Conservation (phyloP, 2,888 invertebrate species). For the Acanthosepion pharaonis region DNA sequence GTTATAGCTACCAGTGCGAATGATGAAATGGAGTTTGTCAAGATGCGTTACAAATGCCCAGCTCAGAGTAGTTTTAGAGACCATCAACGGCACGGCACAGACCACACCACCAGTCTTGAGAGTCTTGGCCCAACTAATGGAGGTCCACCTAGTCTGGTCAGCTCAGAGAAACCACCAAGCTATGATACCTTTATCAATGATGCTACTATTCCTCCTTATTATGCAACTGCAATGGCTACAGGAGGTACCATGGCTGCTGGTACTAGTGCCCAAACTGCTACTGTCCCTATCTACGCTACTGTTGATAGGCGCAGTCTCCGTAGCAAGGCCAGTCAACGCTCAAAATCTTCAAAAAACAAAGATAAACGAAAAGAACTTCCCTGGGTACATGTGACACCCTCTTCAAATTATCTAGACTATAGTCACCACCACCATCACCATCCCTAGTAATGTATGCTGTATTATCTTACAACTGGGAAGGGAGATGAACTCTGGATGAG, state of each 20-base stretch:
- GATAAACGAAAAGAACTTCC: conserved; percentile 64
- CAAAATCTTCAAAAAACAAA: conserved; percentile 56
- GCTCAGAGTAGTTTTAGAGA: conserved; percentile 51
- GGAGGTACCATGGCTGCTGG: conserved; percentile 3
- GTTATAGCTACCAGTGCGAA: conserved; percentile 70
- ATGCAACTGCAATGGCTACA: not conserved
- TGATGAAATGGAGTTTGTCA: conserved; percentile 73
- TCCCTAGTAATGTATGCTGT: not conserved
- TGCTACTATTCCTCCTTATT: conserved; percentile 45
- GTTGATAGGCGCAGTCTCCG: conserved; percentile 57
- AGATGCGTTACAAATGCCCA: conserved; percentile 68
- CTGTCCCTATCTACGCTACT: conserved; percentile 40
- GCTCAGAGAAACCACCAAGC: conserved; percentile 60
- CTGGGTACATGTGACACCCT: conserved; percentile 70
- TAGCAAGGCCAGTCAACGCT: conserved; percentile 65
- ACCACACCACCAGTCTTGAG: conserved; percentile 48
- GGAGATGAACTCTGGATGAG: not conserved
- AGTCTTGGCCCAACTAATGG: conserved; percentile 36
- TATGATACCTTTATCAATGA: conserved; percentile 68
- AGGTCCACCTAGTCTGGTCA: conserved; percentile 4
- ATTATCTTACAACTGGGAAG: not conserved
- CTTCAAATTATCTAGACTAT: conserved; percentile 51
- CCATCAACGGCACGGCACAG: conserved; percentile 45
- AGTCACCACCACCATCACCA: not conserved
- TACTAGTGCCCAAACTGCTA: not conserved